These are phyloP conservation scores for Drosophila meridionalis DNA, from an alignment of 2,888 invertebrate genomes.

Conservation along the genomic window DNA sequence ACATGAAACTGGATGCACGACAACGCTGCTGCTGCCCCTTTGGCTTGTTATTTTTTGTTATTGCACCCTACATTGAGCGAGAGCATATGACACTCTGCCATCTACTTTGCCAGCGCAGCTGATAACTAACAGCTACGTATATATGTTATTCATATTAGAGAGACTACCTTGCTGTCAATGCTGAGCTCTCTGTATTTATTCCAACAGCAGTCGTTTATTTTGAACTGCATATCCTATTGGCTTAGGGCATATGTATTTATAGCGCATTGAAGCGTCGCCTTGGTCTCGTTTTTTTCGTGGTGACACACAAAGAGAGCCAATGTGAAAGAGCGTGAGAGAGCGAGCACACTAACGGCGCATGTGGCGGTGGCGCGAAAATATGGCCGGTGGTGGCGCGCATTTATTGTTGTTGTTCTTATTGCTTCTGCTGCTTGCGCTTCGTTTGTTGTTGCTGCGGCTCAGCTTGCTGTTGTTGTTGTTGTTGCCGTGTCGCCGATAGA, in stretches of 20 bases:
- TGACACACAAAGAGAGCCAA: slow-evolving; percentile 44
- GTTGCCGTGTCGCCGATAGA: slow-evolving; percentile 34
- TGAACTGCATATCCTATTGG: background rate
- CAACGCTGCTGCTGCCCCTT: slow-evolving; percentile 66
- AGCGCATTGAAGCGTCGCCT: slow-evolving; percentile 35
- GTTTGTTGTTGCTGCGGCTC: slow-evolving; percentile 17
- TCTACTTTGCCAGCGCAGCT: background rate
- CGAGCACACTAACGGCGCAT: slow-evolving; percentile 67
- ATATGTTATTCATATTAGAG: background rate
- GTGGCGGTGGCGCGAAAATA: slow-evolving; percentile 79
- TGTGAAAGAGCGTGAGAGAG: slow-evolving; percentile 41
- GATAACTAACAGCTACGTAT: background rate
- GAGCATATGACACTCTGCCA: slow-evolving; percentile 19
- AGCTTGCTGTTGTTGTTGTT: slow-evolving; percentile 23
- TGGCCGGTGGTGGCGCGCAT: slow-evolving; percentile 62
- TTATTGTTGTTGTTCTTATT: slow-evolving; percentile 25
- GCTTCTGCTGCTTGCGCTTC: background rate
- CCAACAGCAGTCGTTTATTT: background rate
- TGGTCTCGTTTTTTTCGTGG: background rate
- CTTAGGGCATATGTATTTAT: background rate
- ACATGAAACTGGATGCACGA: slow-evolving; percentile 68
- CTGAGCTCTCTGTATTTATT: background rate
- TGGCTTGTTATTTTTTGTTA: slow-evolving; percentile 47
- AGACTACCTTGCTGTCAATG: background rate
- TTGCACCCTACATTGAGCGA: slow-evolving; percentile 18